Base-by-base conservation (phyloP, 2,888 invertebrate species). In the Megamerina dolium region DNA sequence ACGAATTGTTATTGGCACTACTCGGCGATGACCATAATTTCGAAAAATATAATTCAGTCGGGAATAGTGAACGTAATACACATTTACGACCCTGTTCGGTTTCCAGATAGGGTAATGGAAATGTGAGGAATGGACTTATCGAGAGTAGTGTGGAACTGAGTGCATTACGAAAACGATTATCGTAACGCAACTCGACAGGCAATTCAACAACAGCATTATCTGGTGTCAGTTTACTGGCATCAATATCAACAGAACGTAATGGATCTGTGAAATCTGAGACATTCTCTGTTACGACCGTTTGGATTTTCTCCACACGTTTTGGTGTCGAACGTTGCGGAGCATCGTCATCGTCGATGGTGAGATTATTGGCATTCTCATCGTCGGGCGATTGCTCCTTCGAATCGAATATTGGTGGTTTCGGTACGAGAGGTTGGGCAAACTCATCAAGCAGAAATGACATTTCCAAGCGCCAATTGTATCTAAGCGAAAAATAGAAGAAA, bases 381-480 rank as follows among this genome's bases (percentile, higher is more conserved):
- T 63, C 63, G 3, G 71, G 70, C 43, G 67, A 68, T 13, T 66
- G 55, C 45, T 73, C 70, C 49, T 71, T 66, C 9, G 72, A 66
- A 55, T 73, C 66, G 46, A 77, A 77, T 5, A 77, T 74, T 19
- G 73, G 68, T 23, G 75, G 74, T 33, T 75, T 75, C 4, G 76
- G 75, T 0, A 71, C 66, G 0, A 86, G 81, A 0, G 87, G 85
- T 57, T 79, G 75, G 0, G 87, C 91, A 56, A 88, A 90, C 64
- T 91, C 89, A 49, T 90, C 90, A 73, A 93, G 79, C 30, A 90
- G 74, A 68, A 92, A 95, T 0, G 93, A 87, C 58, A 87, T 85
- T 69, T 99, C 97, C 32, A 96, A 73, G 37, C 87, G 80, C 83
- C 92, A 90, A 58, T 95, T 95, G 68, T 96, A 96, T 27, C 84